These are phyloP conservation scores for Ormia ochracea DNA, from an alignment of 2,888 invertebrate species.

Conservation along the genomic window DNA sequence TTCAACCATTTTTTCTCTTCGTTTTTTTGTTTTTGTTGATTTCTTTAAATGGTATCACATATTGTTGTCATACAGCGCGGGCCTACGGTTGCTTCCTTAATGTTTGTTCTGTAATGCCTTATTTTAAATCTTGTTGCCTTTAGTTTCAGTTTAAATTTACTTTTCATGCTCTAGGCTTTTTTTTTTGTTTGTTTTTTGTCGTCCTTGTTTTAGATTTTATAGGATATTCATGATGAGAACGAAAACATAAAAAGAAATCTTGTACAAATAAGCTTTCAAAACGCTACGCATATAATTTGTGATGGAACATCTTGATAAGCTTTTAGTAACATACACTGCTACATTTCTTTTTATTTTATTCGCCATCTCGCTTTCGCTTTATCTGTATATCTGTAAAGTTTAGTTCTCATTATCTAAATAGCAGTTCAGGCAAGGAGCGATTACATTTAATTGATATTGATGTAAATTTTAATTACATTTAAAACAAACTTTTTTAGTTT, in stretches of 20 bases:
- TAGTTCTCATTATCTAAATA: not conserved
- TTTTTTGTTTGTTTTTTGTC: not conserved
- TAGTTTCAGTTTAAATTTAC: slow-evolving; percentile 2
- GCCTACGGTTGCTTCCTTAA: slow-evolving; percentile 33
- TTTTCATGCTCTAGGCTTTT: not conserved
- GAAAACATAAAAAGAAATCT: slow-evolving; percentile 38
- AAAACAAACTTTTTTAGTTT: too few species aligned
- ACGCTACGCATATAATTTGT: slow-evolving; percentile 63
- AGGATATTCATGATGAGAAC: slow-evolving; percentile 28
- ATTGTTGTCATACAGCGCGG: slow-evolving; percentile 60
- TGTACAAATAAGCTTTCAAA: slow-evolving; percentile 63
- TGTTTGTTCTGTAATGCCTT: slow-evolving; percentile 6
- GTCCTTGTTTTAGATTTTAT: slow-evolving; percentile 25
- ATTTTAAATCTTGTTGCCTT: slow-evolving; percentile 31
- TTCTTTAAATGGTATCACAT: slow-evolving; percentile 49
- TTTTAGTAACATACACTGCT: slow-evolving; percentile 44
- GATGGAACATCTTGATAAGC: slow-evolving; percentile 61
- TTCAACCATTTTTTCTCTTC: slow-evolving; percentile 13
- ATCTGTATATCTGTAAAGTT: not conserved
- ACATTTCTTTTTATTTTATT: slow-evolving; percentile 38
- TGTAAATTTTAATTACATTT: too few species aligned
- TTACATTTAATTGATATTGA: too few species aligned
- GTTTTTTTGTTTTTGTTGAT: slow-evolving; percentile 9
- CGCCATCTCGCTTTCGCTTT: slow-evolving; percentile 16
- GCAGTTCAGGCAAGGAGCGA: slow-evolving; percentile 15